A percentile compares a stretch with the other conserved stretches of the same genome.
Evolutionary conservation across 1,140 invertebrate species (phyloP).

Genomic region (Drosophila repletoides): DNA sequence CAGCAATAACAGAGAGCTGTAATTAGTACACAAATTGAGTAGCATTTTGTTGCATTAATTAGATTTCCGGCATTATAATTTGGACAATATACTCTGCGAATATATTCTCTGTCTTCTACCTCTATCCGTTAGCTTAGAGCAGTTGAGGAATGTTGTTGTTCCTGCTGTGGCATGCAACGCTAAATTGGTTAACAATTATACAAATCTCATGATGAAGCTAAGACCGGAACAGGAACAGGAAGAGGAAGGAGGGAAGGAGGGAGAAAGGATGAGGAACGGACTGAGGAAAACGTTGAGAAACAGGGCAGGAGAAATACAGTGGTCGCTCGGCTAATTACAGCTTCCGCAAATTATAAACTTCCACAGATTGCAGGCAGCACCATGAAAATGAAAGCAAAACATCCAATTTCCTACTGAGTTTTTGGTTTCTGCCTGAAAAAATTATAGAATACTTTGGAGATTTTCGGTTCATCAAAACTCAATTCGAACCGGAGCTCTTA

Average conservation of each 20-base stretch:
- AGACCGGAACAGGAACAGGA: slow-evolving; percentile 16
- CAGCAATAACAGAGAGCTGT: slow-evolving; percentile 6
- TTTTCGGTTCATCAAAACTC: too few relatives aligned
- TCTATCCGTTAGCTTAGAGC: too few relatives aligned
- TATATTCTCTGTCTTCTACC: slow-evolving; percentile 14
- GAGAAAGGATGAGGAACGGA: background rate
- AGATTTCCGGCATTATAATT: slow-evolving; percentile 65
- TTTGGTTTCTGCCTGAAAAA: too few relatives aligned
- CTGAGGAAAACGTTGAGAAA: background rate
- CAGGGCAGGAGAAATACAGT: slow-evolving; percentile 29
- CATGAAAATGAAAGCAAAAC: too few relatives aligned
- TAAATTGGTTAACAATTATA: slow-evolving; percentile 76
- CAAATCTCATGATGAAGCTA: slow-evolving; percentile 74
- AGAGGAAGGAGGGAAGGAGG: too few relatives aligned
- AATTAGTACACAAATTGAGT: slow-evolving; percentile 65
- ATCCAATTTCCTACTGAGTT: too few relatives aligned
- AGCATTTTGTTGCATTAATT: slow-evolving; percentile 71
- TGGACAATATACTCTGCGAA: slow-evolving; percentile 43
- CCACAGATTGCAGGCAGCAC: too few relatives aligned
- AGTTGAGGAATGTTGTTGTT: slow-evolving; percentile 6
- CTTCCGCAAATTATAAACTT: too few relatives aligned
- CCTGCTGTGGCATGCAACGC: slow-evolving; percentile 36
- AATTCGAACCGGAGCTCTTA: too few relatives aligned
- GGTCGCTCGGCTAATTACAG: too few relatives aligned
- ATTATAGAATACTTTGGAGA: too few relatives aligned